Evolutionary conservation across 2,113 vertebrate species (phyloP), one percentile per base, ranked within the genome.

Genomic region (Gymnocephalus cernua): DNA sequence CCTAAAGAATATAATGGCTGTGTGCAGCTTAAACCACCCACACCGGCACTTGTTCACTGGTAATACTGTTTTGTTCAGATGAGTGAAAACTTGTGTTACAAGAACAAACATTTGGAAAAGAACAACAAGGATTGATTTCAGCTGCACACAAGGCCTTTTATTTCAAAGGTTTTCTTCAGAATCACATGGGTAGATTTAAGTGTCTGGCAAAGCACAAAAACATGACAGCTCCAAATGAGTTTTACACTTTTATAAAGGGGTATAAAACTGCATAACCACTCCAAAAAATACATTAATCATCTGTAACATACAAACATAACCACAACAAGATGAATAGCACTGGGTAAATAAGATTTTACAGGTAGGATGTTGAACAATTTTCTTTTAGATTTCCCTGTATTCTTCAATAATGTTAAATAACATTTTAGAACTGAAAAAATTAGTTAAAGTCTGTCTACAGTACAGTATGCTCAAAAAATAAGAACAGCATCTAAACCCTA

Each of bases 1-100:
- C 91, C 93, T 91, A 92, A 94, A 94, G 91, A 89, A 92, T 91
- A 91, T 92, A 91, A 91, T 91, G 89, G 89, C 86, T 88, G 77
- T 64, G 79, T 78, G 84, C 76, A 62, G 81, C 77, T 75, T 47
- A 29, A 87, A 65, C 47, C 84, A 77, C 67, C 79, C 79, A 86
- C 88, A 84, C 80, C 77, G 85, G 74, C 71, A 78, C 86, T 87
- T 89, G 88, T 91, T 93, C 89, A 82, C 83, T 84, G 74, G 76
- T 88, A 85, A 89, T 79, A 79, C 29, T 77, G 78, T 87, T 82
- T 76, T 75, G 66, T 84, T 75, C 44, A 79, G 71, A 82, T 72
- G 77, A 79, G 61, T 61, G 29, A 65, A 83, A 78, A 77, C 66
- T 65, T 82, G 45, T 81, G 74, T 80, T 74, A 61, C 45, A 29